Base-by-base conservation (phyloP, 2,888 invertebrate genomes). In the Hydrotaea cyrtoneurina region DNA sequence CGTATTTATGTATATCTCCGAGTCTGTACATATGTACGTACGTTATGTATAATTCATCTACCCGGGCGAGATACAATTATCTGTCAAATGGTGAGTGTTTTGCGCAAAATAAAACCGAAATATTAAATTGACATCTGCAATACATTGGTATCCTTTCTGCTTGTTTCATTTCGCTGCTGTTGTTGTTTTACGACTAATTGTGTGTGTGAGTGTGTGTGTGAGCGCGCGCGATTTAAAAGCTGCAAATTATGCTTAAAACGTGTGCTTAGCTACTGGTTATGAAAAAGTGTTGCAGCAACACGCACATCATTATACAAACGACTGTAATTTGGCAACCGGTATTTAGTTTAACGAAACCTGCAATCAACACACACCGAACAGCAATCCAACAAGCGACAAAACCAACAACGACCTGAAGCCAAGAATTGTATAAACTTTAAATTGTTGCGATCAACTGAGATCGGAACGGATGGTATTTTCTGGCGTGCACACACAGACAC, bases 211-310 rank as follows among this genome's bases (percentile, higher is more conserved):
- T 57, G 21, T 57, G 57, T 19, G 31, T 31, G 3, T 31, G 31
- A n/a, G n/a, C n/a, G n/a, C n/a, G n/a, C n/a, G n/a, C 7, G 31
- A 31, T 31, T n/a, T n/a, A 36, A 74, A 82, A 78, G 46, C 78
- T 78, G 75, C 74, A 75, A 82, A 82, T 82, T 75, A 82, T 71
- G 74, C 43, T 74, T 74, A 74, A 31, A 82, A 75, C 78, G 71
- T 82, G 71, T 64, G 82, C 69, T 73, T 69, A 57, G 78, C 82
- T 82, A 82, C 82, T 55, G 78, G 82, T 78, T 64, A 78, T 75
- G 31, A 75, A 82, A 78, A 82, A 64, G 53, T 26, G 43, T 78
- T 77, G 74, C 57, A 64, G 36, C 55, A 78, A 55, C 79, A 79
- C 79, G 74, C 82, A 82, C 62, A 71, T 75, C 78, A 78, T 69